Conservation (phyloP, 2,888 invertebrate genomes). For the Tineola bisselliella region DNA sequence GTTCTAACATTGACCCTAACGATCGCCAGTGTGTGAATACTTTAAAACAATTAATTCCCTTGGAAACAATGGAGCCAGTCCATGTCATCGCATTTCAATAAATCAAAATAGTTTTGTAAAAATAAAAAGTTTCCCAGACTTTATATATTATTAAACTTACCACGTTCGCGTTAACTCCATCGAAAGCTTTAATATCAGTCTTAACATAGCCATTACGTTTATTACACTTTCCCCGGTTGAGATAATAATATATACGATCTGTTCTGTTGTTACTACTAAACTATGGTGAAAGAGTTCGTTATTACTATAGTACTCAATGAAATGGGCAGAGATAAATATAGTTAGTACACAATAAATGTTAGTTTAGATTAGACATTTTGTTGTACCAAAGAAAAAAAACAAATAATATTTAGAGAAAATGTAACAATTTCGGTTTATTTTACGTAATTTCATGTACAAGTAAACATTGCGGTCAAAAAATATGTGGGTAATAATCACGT, state of each 20-base stretch:
- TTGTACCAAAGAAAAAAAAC: not conserved
- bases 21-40: conserved; percentile 7
- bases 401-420: not conserved
- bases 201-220: not conserved
- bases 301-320: too few relatives aligned
- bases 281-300: not conserved
- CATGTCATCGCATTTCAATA: not conserved
- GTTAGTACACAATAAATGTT: too few relatives aligned
- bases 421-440: not conserved
- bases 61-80: not conserved
- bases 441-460: conserved; percentile 10
- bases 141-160: not conserved
- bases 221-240: not conserved
- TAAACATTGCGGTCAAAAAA: conserved; percentile 9
- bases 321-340: too few relatives aligned
- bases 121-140: not conserved
- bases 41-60: not conserved
- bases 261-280: not conserved
- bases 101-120: not conserved
- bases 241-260: not conserved
- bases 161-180: not conserved
- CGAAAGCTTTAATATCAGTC: conserved; percentile 2
- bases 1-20: conserved; percentile 49
- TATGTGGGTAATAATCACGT: not conserved
- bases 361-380: not conserved